These are phyloP conservation scores for Merodon equestris DNA, from an alignment of 2,888 invertebrate species.

Conservation along the genomic window DNA sequence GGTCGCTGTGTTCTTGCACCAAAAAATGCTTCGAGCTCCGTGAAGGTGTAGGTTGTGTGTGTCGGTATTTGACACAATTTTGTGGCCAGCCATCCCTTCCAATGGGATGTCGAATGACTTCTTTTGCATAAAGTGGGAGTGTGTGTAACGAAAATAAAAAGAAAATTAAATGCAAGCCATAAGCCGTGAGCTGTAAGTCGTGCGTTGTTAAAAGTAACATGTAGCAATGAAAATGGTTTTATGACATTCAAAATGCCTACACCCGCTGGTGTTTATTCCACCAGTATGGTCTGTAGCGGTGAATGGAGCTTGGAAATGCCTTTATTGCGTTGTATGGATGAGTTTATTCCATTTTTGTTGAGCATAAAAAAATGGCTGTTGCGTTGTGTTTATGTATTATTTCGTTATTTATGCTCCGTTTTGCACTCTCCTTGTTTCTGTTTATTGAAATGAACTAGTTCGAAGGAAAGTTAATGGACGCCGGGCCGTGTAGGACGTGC, in stretches of 20 bases:
- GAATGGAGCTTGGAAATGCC: slow-evolving; percentile 34
- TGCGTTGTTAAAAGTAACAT: slow-evolving; percentile 32
- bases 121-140: slow-evolving; percentile 35
- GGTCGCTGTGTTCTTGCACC: too few relatives aligned
- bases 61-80: too few relatives aligned
- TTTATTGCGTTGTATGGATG: slow-evolving; percentile 38
- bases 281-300: slow-evolving; percentile 41
- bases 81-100: neutral
- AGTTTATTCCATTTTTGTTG: slow-evolving; percentile 6
- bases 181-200: neutral
- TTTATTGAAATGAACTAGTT: too few relatives aligned
- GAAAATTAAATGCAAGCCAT: neutral
- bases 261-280: slow-evolving; percentile 36
- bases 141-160: slow-evolving; percentile 1
- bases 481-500: too few relatives aligned
- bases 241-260: slow-evolving; percentile 38
- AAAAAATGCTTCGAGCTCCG: neutral
- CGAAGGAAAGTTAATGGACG: too few relatives aligned
- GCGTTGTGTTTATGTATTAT: too few relatives aligned
- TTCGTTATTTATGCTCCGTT: too few relatives aligned
- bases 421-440: too few relatives aligned
- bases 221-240: slow-evolving; percentile 49
- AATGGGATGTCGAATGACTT: slow-evolving; percentile 23
- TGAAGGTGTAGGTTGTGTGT: too few relatives aligned
- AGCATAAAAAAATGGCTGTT: too few relatives aligned